Evolutionary conservation across 2,888 invertebrate genomes (phyloP).

Genomic region (Erynnis tages): DNA sequence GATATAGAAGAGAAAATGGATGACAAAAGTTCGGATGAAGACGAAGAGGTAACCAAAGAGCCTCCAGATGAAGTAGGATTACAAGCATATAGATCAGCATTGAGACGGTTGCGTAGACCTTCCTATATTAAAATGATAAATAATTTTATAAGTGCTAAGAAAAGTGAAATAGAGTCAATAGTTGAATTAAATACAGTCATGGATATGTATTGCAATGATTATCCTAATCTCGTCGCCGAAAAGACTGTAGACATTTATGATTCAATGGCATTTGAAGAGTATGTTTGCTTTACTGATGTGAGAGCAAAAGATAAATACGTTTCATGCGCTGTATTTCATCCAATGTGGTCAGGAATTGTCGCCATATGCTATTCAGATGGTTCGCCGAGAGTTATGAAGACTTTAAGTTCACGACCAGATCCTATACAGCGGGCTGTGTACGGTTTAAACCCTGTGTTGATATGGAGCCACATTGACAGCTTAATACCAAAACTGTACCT

Average conservation of each 20-base stretch:
- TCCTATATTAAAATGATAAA: constrained; percentile 63
- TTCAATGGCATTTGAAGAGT: constrained; percentile 71
- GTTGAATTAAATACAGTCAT: constrained; percentile 73
- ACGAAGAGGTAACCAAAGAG: constrained; percentile 40
- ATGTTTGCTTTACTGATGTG: constrained; percentile 85
- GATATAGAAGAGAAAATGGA: constrained; percentile 35
- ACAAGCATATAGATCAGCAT: constrained; percentile 52
- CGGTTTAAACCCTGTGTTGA: constrained; percentile 84
- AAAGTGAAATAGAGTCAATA: constrained; percentile 56
- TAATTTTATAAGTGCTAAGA: constrained; percentile 49
- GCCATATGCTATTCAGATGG: constrained; percentile 85
- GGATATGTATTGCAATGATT: constrained; percentile 85
- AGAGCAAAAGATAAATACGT: constrained; percentile 85
- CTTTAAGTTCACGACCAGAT: constrained; percentile 61
- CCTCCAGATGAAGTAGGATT: constrained; percentile 56
- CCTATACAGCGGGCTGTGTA: constrained; percentile 80
- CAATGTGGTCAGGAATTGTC: constrained; percentile 85
- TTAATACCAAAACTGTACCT: constrained; percentile 86
- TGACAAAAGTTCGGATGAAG: constrained; percentile 49
- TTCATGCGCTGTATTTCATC: constrained; percentile 86
- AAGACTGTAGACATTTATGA: constrained; percentile 54
- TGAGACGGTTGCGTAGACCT: constrained; percentile 56
- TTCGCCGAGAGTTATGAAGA: constrained; percentile 73
- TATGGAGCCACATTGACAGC: constrained; percentile 89
- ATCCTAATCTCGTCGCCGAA: constrained; percentile 69